Conservation (phyloP, 2,797 vertebrate genomes). For the Tenualosa ilisha region DNA sequence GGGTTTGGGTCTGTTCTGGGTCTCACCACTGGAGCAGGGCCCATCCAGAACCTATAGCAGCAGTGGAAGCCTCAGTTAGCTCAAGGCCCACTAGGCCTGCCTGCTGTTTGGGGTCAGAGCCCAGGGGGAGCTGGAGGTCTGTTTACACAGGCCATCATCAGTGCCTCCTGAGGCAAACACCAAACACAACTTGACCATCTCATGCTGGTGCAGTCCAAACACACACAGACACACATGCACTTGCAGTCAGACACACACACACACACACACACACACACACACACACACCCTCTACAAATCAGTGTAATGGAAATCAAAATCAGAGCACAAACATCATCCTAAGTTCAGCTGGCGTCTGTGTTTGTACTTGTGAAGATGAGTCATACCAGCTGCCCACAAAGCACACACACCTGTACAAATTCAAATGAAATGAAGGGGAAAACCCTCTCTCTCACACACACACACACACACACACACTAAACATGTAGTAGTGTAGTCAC, state of each 20-base stretch:
- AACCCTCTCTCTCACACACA: not conserved
- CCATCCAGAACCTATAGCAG: not conserved
- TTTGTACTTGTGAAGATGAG: not conserved
- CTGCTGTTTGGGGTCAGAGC: not conserved
- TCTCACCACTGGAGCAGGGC: not conserved
- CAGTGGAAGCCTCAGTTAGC: not conserved
- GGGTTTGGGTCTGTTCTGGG: not conserved
- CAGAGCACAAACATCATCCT: not conserved
- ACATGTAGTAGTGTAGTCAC: not conserved
- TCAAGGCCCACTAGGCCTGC: not conserved
- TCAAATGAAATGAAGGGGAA: not conserved
- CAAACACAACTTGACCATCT: not conserved
- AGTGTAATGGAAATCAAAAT: not conserved
- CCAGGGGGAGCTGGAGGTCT: not conserved
- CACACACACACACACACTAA: not conserved
- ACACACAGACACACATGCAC: constrained; percentile 36
- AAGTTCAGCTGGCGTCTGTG: not conserved
- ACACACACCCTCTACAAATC: not conserved
- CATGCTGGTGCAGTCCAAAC: not conserved
- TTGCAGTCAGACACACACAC: not conserved
- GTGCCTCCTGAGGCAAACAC: constrained; percentile 58
- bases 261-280: constrained; percentile 15
- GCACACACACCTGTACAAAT: constrained; percentile 3
- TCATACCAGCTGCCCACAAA: not conserved
- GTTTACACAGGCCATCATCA: not conserved